phyloP scores from a whole-genome alignment of 2,113 vertebrate species.

The Syngnathus typhle region DNA sequence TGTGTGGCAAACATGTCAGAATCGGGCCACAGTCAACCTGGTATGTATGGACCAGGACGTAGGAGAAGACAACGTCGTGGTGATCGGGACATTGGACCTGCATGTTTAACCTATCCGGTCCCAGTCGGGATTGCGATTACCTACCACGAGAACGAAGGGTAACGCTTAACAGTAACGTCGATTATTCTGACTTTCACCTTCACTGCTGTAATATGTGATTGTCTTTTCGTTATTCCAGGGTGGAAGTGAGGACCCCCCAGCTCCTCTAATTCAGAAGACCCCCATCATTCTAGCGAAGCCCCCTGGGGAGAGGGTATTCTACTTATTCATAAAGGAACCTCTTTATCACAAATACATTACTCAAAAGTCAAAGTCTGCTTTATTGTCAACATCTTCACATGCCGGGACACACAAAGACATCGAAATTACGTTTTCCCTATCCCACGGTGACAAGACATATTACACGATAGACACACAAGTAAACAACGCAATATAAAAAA shows the following conservation, averaged over 20 bases:
- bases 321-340: background rate
- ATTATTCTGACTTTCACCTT: background rate
- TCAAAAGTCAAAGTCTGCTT: too few species aligned
- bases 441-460: too few species aligned
- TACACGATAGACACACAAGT: too few species aligned
- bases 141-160: conserved; percentile 78
- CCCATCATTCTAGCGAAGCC: conserved; percentile 90
- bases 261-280: conserved; percentile 81
- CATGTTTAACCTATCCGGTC: conserved; percentile 81
- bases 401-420: too few species aligned
- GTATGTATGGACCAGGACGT: conserved; percentile 80
- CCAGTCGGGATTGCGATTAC: conserved; percentile 81
- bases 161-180: background rate
- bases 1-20: conserved; percentile 74
- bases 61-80: conserved; percentile 76
- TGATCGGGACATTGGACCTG: conserved; percentile 73
- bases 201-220: background rate
- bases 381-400: too few species aligned
- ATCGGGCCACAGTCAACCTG: conserved; percentile 87
- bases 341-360: background rate
- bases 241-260: conserved; percentile 75
- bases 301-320: conserved; percentile 77
- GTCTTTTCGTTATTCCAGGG: conserved; percentile 65
- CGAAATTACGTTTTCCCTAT: too few species aligned
- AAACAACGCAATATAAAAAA: too few species aligned